Evolutionary conservation across 64 coral and sea anemone species (phyloP).

Genomic region (Actinia tenebrosa): DNA sequence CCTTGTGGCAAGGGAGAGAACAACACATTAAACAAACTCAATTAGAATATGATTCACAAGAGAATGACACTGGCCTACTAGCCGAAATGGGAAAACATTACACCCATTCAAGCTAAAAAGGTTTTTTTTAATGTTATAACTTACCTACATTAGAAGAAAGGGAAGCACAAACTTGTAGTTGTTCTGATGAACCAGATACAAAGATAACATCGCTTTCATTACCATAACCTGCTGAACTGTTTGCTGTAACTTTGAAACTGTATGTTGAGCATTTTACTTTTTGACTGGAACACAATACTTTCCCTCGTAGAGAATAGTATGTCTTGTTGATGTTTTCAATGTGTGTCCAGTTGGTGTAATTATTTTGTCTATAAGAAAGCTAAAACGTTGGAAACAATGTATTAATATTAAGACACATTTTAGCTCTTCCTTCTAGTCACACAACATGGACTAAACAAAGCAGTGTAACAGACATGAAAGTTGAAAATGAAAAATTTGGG

Average conservation of each 20-base stretch:
- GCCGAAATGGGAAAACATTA: no score
- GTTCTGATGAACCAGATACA: neutral
- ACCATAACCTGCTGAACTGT: neutral
- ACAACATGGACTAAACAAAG: no score
- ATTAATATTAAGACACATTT: neutral
- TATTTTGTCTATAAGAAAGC: neutral
- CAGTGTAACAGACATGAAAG: no score
- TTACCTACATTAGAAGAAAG: neutral
- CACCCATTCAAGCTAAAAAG: no score
- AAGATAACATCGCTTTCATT: neutral
- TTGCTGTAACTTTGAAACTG: neutral
- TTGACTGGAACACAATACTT: neutral
- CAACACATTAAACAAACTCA: no score
- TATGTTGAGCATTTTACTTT: neutral
- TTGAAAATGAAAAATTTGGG: no score
- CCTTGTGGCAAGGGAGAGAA: no score
- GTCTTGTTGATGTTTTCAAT: conserved; percentile 3
- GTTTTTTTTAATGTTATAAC: no score
- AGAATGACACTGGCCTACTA: no score
- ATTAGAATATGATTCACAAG: no score
- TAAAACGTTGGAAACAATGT: neutral
- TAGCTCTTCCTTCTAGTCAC: no score
- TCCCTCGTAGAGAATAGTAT: neutral
- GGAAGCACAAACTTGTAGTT: neutral
- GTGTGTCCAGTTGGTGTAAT: neutral